phyloP scores from a whole-genome alignment of 2,797 vertebrate genomes.

The Urophycis tenuis region DNA sequence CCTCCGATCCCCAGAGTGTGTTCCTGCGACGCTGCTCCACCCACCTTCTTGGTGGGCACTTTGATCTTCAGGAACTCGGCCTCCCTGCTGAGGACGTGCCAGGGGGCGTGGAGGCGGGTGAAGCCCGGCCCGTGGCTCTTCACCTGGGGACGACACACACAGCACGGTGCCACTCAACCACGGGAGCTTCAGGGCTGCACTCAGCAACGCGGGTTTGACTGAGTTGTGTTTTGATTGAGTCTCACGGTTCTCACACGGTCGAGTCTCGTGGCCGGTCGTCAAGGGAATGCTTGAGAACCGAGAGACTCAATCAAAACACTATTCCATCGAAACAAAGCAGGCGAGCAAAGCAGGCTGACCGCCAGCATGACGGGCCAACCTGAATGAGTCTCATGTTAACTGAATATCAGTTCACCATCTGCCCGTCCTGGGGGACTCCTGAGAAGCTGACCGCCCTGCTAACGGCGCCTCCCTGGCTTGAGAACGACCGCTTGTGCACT shows the following conservation, averaged over 20 bases:
- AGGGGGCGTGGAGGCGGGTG: conserved; percentile 90
- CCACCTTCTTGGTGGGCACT: conserved; percentile 94
- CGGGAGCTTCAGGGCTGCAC: no score
- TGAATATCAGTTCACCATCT: not conserved
- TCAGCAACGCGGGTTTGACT: no score
- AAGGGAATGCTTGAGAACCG: no score
- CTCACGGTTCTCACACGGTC: no score
- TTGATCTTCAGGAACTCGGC: conserved; percentile 97
- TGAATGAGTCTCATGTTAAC: not conserved
- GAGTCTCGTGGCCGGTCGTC: no score
- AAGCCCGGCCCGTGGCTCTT: conserved; percentile 84
- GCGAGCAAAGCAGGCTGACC: no score
- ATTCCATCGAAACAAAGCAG: no score
- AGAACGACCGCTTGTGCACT: no score
- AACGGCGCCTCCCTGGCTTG: not conserved
- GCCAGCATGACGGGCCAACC: no score
- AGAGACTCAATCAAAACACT: no score
- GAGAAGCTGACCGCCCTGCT: not conserved
- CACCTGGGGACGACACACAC: conserved; percentile 61
- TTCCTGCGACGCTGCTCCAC: conserved; percentile 1
- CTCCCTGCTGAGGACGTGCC: conserved; percentile 92
- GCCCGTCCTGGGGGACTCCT: not conserved
- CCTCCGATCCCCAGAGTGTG: not conserved
- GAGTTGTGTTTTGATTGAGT: no score
- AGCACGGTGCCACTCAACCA: not conserved